Evolutionary conservation across 2,888 invertebrate species (phyloP).

Genomic region (Eupeodes latifasciatus): DNA sequence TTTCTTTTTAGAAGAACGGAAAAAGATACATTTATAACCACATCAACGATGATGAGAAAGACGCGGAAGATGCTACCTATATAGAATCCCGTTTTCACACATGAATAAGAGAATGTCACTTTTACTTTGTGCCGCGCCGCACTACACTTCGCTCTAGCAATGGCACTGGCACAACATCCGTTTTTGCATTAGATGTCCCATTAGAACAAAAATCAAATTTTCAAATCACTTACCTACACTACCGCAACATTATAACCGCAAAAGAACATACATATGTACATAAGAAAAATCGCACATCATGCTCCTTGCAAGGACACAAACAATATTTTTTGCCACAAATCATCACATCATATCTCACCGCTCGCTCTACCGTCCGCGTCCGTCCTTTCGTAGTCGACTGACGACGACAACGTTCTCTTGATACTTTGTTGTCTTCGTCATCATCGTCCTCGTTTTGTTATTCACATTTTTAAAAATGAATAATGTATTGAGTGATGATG

Average conservation of each 20-base stretch:
- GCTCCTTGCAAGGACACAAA: conserved; percentile 27
- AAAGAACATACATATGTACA: neutral
- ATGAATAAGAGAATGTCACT: conserved; percentile 52
- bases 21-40: neutral
- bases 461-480: conserved; percentile 75
- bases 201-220: conserved; percentile 73
- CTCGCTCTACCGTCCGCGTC: neutral
- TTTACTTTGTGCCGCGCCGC: conserved; percentile 1
- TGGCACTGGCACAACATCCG: conserved; percentile 10
- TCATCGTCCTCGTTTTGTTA: conserved; percentile 34
- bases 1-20: neutral
- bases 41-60: neutral
- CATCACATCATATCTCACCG: conserved; percentile 64
- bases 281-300: conserved; percentile 40
- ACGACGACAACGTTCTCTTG: neutral
- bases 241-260: conserved; percentile 32
- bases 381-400: neutral
- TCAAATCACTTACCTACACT: conserved; percentile 66
- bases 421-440: neutral
- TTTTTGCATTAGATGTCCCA: conserved; percentile 58
- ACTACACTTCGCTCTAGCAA: neutral
- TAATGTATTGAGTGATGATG: conserved; percentile 70
- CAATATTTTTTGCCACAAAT: conserved; percentile 70
- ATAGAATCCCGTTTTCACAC: conserved; percentile 22
- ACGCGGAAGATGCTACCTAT: neutral